Base-by-base conservation (phyloP, 2,113 vertebrate species). In the Neodon shergylaensis region DNA sequence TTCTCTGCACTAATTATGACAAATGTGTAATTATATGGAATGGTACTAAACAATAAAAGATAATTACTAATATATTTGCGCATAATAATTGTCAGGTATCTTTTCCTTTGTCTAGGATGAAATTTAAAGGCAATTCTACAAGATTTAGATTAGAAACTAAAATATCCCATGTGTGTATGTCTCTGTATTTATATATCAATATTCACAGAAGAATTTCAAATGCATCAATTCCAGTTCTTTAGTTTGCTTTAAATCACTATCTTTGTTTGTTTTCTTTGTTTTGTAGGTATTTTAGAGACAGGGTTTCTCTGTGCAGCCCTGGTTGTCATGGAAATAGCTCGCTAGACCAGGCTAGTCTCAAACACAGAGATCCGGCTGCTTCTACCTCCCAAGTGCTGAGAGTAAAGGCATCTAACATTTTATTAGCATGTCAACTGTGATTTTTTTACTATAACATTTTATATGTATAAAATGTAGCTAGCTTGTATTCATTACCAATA, bases 41-140 rank as follows among this genome's bases (percentile, higher is more conserved):
- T 84, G n/a, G 31, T 74, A 88, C 68, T 93, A 52, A 83, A n/a
- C 5, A 88, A 95, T 83, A 91, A 84, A 88, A 58, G 17, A 24
- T 72, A 94, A 93, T 91, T 79, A 66, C 31, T 77, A 73, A 36
- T 91, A 4, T 92, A 33, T 49, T 39, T 68, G 14, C 47, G 47
- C 42, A 74, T 63, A 84, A 66, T 76, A 93, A 68, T 83, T 91
- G 16, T 66, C 31, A 66, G n/a, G 3, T 73, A 3, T n/a, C 6
- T 94, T 86, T 85, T 70, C 10, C 1, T 86, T 54, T 94, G 47
- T 82, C 12, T 92, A 87, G n/a, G 39, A 79, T 88, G 17, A 92
- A 36, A 70, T 94, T 94, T 68, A 88, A 82, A 90, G 39, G 0
- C 10, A 84, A 3, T 87, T 82, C 6, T 72, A 89, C 14, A 79